Percentiles rank a stretch among this genome's conserved stretches.
These are phyloP conservation scores for Hydrozoanthus tunicans DNA, from an alignment of 64 coral and sea anemone genomes.

Conservation along the genomic window DNA sequence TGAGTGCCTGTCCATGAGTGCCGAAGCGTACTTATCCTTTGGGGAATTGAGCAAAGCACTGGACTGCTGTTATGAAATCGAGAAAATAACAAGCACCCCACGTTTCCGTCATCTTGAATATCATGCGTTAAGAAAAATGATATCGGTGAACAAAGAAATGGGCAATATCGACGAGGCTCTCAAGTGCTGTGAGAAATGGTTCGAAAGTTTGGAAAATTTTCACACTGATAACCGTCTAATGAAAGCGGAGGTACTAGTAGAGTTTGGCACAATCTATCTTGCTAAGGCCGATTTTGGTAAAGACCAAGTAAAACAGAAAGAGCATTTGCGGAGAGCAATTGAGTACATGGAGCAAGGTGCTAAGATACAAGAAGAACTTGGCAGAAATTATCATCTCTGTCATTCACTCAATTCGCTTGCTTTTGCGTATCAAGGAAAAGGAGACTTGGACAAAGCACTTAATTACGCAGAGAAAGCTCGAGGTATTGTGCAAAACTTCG, in stretches of 20 bases:
- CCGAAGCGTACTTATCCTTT: conserved; percentile 22
- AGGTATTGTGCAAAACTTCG: background rate
- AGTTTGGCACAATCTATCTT: conserved; percentile 29
- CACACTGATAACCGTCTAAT: background rate
- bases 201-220: background rate
- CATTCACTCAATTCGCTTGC: conserved; percentile 12
- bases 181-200: conserved; percentile 1
- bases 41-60: conserved; percentile 47
- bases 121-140: background rate
- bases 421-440: background rate
- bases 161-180: conserved; percentile 47
- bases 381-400: background rate
- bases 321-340: background rate
- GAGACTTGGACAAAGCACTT: conserved; percentile 7
- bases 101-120: conserved; percentile 50
- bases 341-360: conserved; percentile 12
- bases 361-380: background rate
- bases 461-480: background rate
- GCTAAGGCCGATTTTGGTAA: conserved; percentile 7
- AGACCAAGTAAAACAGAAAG: background rate
- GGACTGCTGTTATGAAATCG: conserved; percentile 38
- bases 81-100: conserved; percentile 10
- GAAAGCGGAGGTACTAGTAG: background rate
- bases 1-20: background rate
- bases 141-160: conserved; percentile 6